Percentiles rank a stretch among this genome's conserved stretches.
phyloP scores from a whole-genome alignment of 2,888 invertebrate genomes.

The Reticulitermes lucifugus region DNA sequence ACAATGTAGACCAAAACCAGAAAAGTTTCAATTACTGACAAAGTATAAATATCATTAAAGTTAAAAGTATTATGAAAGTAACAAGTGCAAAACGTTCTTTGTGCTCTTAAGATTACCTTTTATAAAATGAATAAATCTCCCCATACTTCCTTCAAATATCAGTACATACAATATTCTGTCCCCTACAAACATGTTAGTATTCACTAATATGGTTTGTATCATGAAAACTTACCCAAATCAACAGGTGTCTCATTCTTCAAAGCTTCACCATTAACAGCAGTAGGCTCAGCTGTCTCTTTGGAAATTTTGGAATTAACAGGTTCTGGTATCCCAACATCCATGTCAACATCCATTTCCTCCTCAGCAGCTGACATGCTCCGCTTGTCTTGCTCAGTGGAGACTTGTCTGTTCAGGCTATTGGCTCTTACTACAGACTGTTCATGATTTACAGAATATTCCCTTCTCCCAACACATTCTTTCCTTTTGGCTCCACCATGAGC shows the following conservation, averaged over 20 bases:
- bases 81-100: too few relatives aligned
- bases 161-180: too few relatives aligned
- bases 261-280: neutral
- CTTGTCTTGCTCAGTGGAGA: neutral
- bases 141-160: too few relatives aligned
- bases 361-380: neutral
- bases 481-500: conserved; percentile 64
- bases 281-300: neutral
- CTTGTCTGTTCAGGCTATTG: neutral
- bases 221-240: neutral
- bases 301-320: neutral
- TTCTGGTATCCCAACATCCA: conserved; percentile 2
- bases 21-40: too few relatives aligned
- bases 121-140: too few relatives aligned
- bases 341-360: conserved; percentile 44
- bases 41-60: too few relatives aligned
- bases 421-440: neutral
- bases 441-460: neutral
- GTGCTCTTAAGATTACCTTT: too few relatives aligned
- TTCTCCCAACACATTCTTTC: conserved; percentile 48
- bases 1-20: too few relatives aligned
- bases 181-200: too few relatives aligned
- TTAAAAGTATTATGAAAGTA: too few relatives aligned
- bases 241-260: neutral
- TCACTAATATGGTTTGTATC: too few relatives aligned